A percentile compares a stretch with the other conserved stretches of the same genome.
phyloP scores from a whole-genome alignment of 2,113 vertebrate genomes.

The Halcyon malimbica region DNA sequence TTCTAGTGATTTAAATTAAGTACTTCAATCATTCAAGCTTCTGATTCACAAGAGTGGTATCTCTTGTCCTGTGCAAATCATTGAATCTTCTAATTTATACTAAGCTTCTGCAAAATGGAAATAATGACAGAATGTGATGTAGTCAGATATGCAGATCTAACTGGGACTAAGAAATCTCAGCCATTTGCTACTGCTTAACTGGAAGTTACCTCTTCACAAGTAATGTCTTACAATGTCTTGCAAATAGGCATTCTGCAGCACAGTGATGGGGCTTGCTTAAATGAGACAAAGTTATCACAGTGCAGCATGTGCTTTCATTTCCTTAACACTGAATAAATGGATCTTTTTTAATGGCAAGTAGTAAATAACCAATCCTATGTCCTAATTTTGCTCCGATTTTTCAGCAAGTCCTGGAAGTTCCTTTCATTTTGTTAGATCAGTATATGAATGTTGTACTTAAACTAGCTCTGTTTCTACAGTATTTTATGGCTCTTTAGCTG shows the following conservation, averaged over 20 bases:
- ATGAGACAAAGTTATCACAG: background rate
- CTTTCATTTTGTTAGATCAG: background rate
- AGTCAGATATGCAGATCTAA: background rate
- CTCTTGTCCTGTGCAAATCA: background rate
- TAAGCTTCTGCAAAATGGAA: background rate
- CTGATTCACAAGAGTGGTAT: background rate
- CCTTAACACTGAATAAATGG: background rate
- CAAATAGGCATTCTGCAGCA: background rate
- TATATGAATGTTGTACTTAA: background rate
- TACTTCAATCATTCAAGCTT: background rate
- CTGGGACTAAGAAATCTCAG: background rate
- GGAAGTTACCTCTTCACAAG: background rate
- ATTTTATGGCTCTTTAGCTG: slow-evolving; percentile 33
- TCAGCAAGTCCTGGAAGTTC: background rate
- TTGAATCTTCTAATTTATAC: background rate
- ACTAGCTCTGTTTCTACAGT: background rate
- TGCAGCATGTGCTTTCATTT: background rate
- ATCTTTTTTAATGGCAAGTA: background rate
- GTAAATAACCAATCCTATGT: background rate
- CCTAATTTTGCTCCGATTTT: background rate
- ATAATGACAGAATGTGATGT: background rate
- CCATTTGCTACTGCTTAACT: background rate
- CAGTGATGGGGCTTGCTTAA: background rate
- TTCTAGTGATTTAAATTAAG: background rate
- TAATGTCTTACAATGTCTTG: background rate